These are phyloP conservation scores for Brachylomia viminalis DNA, from an alignment of 2,888 invertebrate genomes.

Conservation along the genomic window DNA sequence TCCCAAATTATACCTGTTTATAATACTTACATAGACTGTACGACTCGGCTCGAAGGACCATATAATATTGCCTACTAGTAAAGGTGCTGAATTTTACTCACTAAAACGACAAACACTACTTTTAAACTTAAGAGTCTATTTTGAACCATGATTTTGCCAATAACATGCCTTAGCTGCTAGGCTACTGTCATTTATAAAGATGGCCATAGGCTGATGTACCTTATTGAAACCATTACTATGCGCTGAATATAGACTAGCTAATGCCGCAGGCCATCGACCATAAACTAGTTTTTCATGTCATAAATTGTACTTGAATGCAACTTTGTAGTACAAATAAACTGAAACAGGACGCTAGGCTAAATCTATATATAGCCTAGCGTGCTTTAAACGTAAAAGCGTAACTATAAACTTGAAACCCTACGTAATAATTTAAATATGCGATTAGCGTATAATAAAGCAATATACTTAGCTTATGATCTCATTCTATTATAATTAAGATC, in stretches of 20 bases:
- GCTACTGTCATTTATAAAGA: no score
- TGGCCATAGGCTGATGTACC: no score
- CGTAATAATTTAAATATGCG: not conserved
- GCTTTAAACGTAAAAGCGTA: no score
- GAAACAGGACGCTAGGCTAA: not conserved
- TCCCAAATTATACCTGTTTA: not conserved
- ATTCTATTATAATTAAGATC: not conserved
- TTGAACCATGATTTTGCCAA: no score
- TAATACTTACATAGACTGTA: not conserved
- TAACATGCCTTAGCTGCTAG: no score
- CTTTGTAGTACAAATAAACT: not conserved
- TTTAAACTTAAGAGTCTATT: no score
- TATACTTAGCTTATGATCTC: not conserved
- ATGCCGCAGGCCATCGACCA: not conserved
- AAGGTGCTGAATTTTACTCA: no score
- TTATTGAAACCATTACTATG: no score
- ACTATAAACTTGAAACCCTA: not conserved
- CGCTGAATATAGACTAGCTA: not conserved
- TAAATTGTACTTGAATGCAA: not conserved
- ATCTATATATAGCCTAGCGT: no score
- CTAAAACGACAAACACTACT: no score
- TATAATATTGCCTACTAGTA: no score
- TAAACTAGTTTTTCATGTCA: constrained; percentile 3
- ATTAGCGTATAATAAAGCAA: not conserved
- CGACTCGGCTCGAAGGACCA: no score